Evolutionary conservation across 2,113 vertebrate species (phyloP), one percentile per base, ranked within the genome.

Genomic region (Lampris megalopsis): DNA sequence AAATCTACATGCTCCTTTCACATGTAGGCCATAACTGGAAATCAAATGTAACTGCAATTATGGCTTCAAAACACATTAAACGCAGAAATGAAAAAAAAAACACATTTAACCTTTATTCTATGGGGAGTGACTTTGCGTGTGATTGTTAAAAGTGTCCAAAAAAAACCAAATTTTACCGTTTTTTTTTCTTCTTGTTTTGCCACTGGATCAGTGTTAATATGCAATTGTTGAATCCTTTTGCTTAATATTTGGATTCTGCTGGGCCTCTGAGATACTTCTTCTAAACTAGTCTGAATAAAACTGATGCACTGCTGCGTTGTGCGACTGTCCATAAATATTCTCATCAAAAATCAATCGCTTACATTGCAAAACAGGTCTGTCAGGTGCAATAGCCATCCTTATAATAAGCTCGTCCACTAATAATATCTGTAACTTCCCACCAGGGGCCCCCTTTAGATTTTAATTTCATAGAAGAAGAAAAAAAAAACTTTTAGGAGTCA

Each of bases 71-170:
- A 24, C 24, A 24, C 24, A 24, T 24, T 24, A 24, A 24, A 24
- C 24, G 24, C 24, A 0, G 24, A 24, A 24, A 24, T 24, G 24
- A 24, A 24, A 24, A 24, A 24, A 24, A 24, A 24, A 24, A 24
- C 24, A 24, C 24, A 24, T 24, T 24, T 24, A 24, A 24, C 24
- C 24, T 24, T 24, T 24, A 24, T 24, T 24, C 68, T 79, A 80
- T 38, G 68, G 60, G 4, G 43, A 7, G 4, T 75, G 35, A 3
- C 73, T 73, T 84, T 53, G 73, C 86, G 68, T 1, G 71, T 63
- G 68, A 77, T 77, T 63, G n/a, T 84, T 75, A 61, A 86, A 82
- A 37, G 73, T 64, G 58, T 81, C 72, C 72, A 75, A 61, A 71
- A 71, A 65, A 59, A 4, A 63, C 47, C 24, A 24, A 24, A 24